Evolutionary conservation across 2,888 invertebrate genomes (phyloP), one percentile per base, ranked within the genome.

Genomic region (Diplazon laetatorius): DNA sequence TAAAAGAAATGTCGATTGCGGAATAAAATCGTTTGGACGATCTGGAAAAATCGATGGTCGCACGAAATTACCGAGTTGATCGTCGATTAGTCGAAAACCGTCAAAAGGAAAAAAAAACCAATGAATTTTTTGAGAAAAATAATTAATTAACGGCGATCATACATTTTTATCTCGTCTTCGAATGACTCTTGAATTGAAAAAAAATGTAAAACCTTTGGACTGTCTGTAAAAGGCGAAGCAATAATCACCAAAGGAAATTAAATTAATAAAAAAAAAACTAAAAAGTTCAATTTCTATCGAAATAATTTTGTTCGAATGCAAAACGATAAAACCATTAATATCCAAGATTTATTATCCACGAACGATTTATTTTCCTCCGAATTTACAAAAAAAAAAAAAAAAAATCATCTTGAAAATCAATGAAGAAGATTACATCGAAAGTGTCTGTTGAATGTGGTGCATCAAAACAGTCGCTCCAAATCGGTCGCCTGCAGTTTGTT

Each of bases 351-450:
- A 14, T 52, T 30, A 2, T 6, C 6, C 5, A 30, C n/a, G 8
- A 1, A 30, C 62, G 30, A 9, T 35, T 46, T 48, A 48, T 48
- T 63, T 48, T 35, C 16, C 18, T 18, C 6, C 35, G 8, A 9
- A 35, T 37, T 39, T 5, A 22, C 46, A 46, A 48, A n/a, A n/a
- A n/a, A n/a, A n/a, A n/a, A n/a, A n/a, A n/a, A n/a, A n/a, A n/a
- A n/a, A 73, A 73, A 65, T 73, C 30, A 5, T 65, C 48, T 25
- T 63, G 37, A 16, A 30, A 18, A 35, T n/a, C 10, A 9, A 8
- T 5, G n/a, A 35, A 35, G 37, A 18, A 12, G 37, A 35, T n/a
- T n/a, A 63, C 30, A 48, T 35, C 63, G 63, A 8, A 18, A 16
- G 4, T 25, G 18, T 18, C 25, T 52, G 39, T 55, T 55, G 39